Conservation (phyloP, 2,888 invertebrate genomes). For the Camptogramma bilineatum region DNA sequence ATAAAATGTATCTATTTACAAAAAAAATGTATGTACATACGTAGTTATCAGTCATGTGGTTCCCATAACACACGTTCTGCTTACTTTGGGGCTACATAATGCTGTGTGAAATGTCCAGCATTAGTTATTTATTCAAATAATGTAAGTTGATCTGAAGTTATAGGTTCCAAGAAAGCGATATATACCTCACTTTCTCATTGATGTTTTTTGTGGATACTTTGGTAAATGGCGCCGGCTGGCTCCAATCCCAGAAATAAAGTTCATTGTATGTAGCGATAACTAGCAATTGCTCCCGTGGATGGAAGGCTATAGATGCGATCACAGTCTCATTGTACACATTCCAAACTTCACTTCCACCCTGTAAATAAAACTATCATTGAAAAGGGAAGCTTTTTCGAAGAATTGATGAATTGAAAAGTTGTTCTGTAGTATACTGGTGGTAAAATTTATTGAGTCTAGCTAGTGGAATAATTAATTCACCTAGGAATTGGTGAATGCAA, state of each 20-base stretch:
- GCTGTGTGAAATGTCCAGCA: no score
- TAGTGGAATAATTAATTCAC: no score
- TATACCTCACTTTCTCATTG: constrained; percentile 92
- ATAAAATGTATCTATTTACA: no score
- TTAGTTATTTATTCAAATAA: no score
- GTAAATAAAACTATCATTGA: constrained; percentile 26
- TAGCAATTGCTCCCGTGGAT: constrained; percentile 92
- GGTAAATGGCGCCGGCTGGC: constrained; percentile 90
- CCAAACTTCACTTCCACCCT: constrained; percentile 96
- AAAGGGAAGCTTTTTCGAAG: background rate
- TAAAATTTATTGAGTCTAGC: no score
- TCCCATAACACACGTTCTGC: no score
- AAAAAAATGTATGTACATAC: no score
- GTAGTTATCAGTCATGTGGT: no score
- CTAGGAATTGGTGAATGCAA: no score
- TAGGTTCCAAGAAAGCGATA: constrained; percentile 16
- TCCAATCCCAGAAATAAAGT: constrained; percentile 96
- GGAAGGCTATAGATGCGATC: constrained; percentile 94
- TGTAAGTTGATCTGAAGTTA: background rate
- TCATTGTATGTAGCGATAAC: constrained; percentile 95
- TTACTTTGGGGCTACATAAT: no score
- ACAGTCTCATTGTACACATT: constrained; percentile 89
- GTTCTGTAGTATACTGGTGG: no score
- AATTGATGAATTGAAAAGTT: no score
- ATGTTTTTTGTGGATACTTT: constrained; percentile 90